Evolutionary conservation across 2,113 vertebrate genomes (phyloP).

Genomic region (Oxygymnocypris stewartii): DNA sequence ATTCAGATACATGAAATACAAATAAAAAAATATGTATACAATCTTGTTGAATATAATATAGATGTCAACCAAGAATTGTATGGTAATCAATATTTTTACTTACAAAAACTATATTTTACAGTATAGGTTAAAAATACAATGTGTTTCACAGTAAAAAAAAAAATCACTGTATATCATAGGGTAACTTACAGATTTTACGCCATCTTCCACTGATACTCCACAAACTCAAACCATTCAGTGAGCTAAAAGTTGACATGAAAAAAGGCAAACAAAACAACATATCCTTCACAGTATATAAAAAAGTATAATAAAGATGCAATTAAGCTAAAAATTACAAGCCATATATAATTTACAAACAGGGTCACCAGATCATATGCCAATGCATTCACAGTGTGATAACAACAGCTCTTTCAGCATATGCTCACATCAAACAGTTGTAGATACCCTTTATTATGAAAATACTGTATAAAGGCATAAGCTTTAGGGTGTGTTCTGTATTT

Average conservation of each 20-base stretch:
- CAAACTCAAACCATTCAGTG: not conserved
- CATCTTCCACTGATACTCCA: not conserved
- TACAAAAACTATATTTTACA: no score
- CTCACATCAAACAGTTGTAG: not conserved
- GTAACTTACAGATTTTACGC: no score
- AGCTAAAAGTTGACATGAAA: no score
- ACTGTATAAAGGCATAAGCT: not conserved
- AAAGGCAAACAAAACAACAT: not conserved
- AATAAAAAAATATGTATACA: no score
- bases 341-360: slow-evolving; percentile 56
- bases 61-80: no score
- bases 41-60: no score
- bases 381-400: not conserved
- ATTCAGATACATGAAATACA: no score
- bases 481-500: not conserved
- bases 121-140: no score
- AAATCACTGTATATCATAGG: no score
- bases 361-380: not conserved
- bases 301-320: slow-evolving; percentile 53
- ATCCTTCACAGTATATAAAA: slow-evolving; percentile 21
- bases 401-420: not conserved
- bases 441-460: slow-evolving; percentile 9
- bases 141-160: no score
- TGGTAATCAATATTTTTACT: no score
- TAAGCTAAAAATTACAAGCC: slow-evolving; percentile 54